Base-by-base conservation (phyloP, 2,797 vertebrate genomes). In the Geotrypetes seraphini region DNA sequence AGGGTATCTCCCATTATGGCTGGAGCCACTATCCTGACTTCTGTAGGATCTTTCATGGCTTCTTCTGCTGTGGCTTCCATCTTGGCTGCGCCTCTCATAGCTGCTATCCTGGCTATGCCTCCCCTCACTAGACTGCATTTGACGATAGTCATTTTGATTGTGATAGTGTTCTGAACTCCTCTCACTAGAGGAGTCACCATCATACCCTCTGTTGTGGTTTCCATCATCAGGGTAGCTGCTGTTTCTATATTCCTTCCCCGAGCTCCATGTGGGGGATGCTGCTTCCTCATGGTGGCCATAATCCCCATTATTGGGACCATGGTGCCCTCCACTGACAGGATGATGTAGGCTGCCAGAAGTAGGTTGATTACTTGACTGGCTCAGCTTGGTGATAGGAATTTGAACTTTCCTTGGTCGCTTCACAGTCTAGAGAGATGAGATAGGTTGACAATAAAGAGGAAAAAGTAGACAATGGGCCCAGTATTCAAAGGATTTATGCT, bases 371-470 rank as follows among this genome's bases (percentile, higher is more conserved):
- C 38, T 53, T 25, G 31, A 26, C 5, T 8, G 33, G 17, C 25
- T 36, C 26, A 36, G 8, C 53, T 60, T 67, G 36, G 73, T 63
- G 1, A 24, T 40, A 0, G 92, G 92, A 13, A 97, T 56, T 23
- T 92, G 79, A 52, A 99, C 62, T 30, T 73, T 94, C 15, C 83
- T 85, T 0, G 78, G 79, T 3, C 94, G 87, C 55, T 94, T 99
- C 25, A 99, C 67, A 0, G 94, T 97, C 96, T 97, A 55, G 25
- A 2, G 4, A n/a, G n/a, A 22, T 5, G 33, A 35, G 19, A 28
- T 15, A 12, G 25, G 10, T 18, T 0, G 10, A 7, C 5, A 15
- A n/a, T n/a, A n/a, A n/a, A n/a, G n/a, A n/a, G n/a, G 4, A 16
- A 26, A 9, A 28, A 5, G 7, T 15, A n/a, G n/a, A n/a, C n/a